Conservation (phyloP, 2,888 invertebrate species). For the Himalopsyche tibetana region DNA sequence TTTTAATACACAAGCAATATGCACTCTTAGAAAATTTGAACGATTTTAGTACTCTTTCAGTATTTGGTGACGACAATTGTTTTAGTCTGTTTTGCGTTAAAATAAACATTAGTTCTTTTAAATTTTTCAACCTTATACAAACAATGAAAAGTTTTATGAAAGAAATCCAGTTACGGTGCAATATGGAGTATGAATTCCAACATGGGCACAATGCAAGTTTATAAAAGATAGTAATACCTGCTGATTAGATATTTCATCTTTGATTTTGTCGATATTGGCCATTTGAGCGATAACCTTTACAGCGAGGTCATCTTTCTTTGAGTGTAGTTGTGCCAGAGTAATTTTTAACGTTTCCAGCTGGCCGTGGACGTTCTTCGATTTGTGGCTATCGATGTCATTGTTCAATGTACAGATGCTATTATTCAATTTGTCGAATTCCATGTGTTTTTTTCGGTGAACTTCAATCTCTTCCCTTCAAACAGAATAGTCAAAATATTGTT, state of each 20-base stretch:
- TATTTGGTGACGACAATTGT: too few relatives aligned
- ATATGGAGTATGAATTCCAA: too few relatives aligned
- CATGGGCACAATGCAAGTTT: too few relatives aligned
- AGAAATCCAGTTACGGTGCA: too few relatives aligned
- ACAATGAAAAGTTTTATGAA: too few relatives aligned
- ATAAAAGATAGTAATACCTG: constrained; percentile 69
- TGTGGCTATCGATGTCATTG: constrained; percentile 77
- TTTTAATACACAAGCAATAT: too few relatives aligned
- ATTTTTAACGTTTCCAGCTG: constrained; percentile 76
- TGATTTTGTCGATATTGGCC: constrained; percentile 76
- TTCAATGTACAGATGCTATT: constrained; percentile 77
- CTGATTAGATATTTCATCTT: constrained; percentile 79
- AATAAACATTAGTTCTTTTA: too few relatives aligned
- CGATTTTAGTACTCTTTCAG: too few relatives aligned
- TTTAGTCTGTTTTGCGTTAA: too few relatives aligned
- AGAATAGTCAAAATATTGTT: constrained; percentile 36
- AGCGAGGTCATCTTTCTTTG: constrained; percentile 74
- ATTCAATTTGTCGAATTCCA: constrained; percentile 71
- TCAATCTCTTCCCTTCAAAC: constrained; percentile 71
- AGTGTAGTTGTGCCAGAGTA: constrained; percentile 74
- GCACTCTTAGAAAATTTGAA: too few relatives aligned
- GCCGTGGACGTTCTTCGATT: constrained; percentile 75
- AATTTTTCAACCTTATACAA: too few relatives aligned
- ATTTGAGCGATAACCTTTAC: constrained; percentile 73
- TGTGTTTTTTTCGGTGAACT: constrained; percentile 72